Evolutionary conservation across 2,888 invertebrate species (phyloP).

Genomic region (Hirtodrosophila duncani): DNA sequence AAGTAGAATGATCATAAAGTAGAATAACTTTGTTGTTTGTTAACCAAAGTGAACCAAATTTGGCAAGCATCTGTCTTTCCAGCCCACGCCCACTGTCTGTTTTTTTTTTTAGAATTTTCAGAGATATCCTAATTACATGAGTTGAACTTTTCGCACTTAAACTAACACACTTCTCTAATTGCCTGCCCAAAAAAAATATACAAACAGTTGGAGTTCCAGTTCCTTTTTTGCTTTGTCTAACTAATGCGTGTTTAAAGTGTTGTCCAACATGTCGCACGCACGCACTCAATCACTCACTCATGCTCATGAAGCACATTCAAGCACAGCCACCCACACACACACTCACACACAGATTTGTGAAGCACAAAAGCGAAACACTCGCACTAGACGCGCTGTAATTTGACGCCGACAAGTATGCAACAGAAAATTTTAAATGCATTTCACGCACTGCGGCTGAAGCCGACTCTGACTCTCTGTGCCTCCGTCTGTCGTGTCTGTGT

Average conservation of each 20-base stretch:
- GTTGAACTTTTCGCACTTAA: too few species aligned
- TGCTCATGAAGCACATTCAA: not conserved
- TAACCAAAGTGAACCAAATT: too few species aligned
- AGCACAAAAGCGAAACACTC: slow-evolving; percentile 23
- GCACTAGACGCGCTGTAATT: slow-evolving; percentile 54
- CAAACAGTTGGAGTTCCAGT: too few species aligned
- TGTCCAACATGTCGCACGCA: slow-evolving; percentile 12
- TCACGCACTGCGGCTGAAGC: slow-evolving; percentile 57
- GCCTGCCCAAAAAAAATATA: too few species aligned
- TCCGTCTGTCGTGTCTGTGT: not conserved
- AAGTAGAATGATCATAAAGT: too few species aligned
- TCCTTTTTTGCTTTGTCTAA: slow-evolving; percentile 10
- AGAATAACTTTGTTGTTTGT: too few species aligned
- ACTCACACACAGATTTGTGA: slow-evolving; percentile 3
- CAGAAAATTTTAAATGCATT: slow-evolving; percentile 63
- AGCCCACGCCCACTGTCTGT: too few species aligned
- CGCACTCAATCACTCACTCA: not conserved
- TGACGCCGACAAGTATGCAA: slow-evolving; percentile 59
- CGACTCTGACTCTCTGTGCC: slow-evolving; percentile 3
- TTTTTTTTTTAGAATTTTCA: too few species aligned
- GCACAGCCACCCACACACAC: slow-evolving; percentile 1
- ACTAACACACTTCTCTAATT: too few species aligned
- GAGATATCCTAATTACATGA: too few species aligned
- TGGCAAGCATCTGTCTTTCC: too few species aligned
- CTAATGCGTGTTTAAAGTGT: slow-evolving; percentile 33